These are phyloP conservation scores for Lutjanus campechanus DNA, from an alignment of 2,797 vertebrate species.

Conservation along the genomic window DNA sequence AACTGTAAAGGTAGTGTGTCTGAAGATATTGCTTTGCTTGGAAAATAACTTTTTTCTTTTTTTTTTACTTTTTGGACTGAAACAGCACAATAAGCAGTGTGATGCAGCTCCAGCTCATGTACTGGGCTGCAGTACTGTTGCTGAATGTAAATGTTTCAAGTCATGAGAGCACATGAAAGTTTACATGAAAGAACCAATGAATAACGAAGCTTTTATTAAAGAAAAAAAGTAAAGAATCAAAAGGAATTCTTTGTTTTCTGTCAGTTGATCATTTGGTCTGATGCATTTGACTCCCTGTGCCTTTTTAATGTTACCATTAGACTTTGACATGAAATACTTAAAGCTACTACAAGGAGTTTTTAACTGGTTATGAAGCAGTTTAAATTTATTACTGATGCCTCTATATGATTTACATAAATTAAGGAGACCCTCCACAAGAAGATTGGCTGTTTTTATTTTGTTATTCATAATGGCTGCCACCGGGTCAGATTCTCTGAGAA, in stretches of 20 bases:
- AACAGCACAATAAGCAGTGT: neutral
- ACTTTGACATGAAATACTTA: neutral
- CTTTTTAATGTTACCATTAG: neutral
- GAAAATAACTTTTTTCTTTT: neutral
- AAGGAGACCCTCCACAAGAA: too few relatives aligned
- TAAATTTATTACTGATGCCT: too few relatives aligned
- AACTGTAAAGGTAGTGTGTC: slow-evolving; percentile 21
- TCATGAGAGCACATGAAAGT: neutral
- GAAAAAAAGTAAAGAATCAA: neutral
- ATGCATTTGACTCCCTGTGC: neutral
- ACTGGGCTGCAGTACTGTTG: neutral
- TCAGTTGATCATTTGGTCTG: neutral
- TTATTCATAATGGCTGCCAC: too few relatives aligned
- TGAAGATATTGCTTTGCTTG: neutral
- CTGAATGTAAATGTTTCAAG: neutral
- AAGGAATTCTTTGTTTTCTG: neutral
- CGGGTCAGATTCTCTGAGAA: too few relatives aligned
- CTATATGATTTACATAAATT: too few relatives aligned
- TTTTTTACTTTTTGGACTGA: neutral
- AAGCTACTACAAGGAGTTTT: too few relatives aligned
- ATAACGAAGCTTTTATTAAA: neutral
- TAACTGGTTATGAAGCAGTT: too few relatives aligned
- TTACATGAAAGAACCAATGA: neutral
- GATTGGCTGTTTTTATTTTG: too few relatives aligned
- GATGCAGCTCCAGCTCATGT: neutral